Percentiles rank a stretch among this genome's conserved stretches.
Evolutionary conservation across 2,797 vertebrate species (phyloP).

Genomic region (Jordanella pulchra): DNA sequence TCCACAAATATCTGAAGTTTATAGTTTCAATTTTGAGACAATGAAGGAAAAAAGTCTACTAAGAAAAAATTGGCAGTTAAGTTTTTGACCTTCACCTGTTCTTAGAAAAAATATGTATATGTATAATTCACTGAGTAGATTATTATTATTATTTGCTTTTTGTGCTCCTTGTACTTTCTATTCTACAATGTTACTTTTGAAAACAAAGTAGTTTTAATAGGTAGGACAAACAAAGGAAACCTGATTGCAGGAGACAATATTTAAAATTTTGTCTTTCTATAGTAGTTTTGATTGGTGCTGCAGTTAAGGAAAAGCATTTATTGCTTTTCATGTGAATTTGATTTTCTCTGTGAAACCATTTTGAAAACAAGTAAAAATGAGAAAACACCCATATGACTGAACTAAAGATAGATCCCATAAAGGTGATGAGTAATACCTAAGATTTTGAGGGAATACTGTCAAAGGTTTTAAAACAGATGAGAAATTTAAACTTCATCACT

Average conservation of each 20-base stretch:
- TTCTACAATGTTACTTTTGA: background rate
- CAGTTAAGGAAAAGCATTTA: conserved; percentile 34
- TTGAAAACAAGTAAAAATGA: conserved; percentile 7
- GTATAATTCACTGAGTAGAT: background rate
- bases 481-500: conserved; percentile 1
- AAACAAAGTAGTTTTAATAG: background rate
- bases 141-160: background rate
- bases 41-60: background rate
- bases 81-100: background rate
- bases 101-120: background rate
- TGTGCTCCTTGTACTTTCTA: background rate
- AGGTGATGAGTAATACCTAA: conserved; percentile 10
- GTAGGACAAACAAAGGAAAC: conserved; percentile 7
- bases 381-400: background rate
- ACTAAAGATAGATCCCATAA: conserved; percentile 8
- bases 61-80: background rate
- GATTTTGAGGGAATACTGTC: background rate
- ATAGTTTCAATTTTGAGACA: conserved; percentile 27
- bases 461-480: background rate
- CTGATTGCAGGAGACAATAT: conserved; percentile 14
- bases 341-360: conserved; percentile 32
- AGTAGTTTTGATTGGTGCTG: conserved; percentile 7
- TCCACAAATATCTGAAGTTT: conserved; percentile 32
- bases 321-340: conserved; percentile 42
- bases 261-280: conserved; percentile 25